Base-by-base conservation (phyloP, 2,797 vertebrate genomes). In the Cynopterus sphinx region DNA sequence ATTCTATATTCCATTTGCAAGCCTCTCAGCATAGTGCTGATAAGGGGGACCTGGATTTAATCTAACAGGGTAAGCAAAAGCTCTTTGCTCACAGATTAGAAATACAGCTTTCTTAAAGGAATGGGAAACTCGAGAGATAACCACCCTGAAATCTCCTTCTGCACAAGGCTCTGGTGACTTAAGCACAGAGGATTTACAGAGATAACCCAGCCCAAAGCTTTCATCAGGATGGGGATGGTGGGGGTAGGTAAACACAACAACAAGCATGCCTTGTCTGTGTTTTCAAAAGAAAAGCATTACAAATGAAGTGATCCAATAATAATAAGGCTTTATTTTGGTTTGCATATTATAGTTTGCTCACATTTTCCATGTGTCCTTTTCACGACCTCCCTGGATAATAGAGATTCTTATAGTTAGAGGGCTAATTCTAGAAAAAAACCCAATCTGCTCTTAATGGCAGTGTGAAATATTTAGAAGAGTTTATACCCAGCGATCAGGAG, bases 1-100 rank as follows among this genome's bases (percentile, higher is more conserved):
- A 95, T 90, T 83, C 90, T 90, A 43, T 71, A 96, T 95, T 93
- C 77, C 7, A 84, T 96, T 95, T 97, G 85, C 94, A 92, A 93
- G 75, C 10, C 61, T 75, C 59, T 95, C 19, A 5, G 36, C 71
- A 70, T 65, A 81, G 61, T 19, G 22, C 87, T 95, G 95, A 96
- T 96, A 97, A 97, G 93, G 21, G 33, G n/a, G 68, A 16, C 78
- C 90, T 95, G 88, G 96, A 96, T 97, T 95, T 96, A 93, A 97
- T 97, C 97, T 95, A 87, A 86, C 95, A 87, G 91, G 63, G 84
- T 93, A 97, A 96, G 95, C 94, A 79, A 68, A 96, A 96, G 85
- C 82, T 96, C 94, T 43, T 77, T 0, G n/a, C 88, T 49, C 63
- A 51, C 55, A 87, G 95, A 93, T 96, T 90, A 97, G 93, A 97